phyloP scores from a whole-genome alignment of 2,888 invertebrate species.

The Conomelus anceps region DNA sequence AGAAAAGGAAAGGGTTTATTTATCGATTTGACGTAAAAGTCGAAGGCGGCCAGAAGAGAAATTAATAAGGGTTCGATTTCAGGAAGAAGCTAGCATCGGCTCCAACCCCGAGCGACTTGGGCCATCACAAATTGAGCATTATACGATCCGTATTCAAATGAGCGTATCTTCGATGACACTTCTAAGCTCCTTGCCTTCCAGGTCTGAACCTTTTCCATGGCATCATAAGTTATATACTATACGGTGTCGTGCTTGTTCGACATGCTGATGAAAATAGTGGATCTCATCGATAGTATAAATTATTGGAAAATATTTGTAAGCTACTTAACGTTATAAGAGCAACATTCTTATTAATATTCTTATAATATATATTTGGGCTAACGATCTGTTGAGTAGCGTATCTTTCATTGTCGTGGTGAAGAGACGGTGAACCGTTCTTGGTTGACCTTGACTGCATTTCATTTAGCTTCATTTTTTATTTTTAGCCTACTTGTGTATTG shows the following conservation, averaged over 20 bases:
- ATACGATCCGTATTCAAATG: not conserved
- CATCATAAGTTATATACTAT: not conserved
- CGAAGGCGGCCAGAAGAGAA: not conserved
- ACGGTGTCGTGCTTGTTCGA: not conserved
- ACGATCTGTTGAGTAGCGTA: no score
- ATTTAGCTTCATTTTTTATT: no score
- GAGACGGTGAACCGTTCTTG: no score
- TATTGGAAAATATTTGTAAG: not conserved
- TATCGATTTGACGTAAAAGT: not conserved
- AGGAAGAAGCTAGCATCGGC: not conserved
- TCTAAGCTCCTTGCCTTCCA: not conserved
- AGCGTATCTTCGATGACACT: not conserved
- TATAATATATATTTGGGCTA: no score
- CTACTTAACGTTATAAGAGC: not conserved
- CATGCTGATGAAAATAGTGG: not conserved
- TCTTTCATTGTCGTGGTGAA: no score
- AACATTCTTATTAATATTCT: no score
- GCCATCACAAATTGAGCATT: not conserved
- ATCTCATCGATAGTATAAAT: not conserved
- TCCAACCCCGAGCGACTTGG: not conserved
- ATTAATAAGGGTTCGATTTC: not conserved
- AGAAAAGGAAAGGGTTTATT: not conserved
- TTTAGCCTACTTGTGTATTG: no score
- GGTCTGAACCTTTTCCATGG: not conserved
- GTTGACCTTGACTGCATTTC: no score